Evolutionary conservation across 2,888 invertebrate genomes (phyloP).

Genomic region (Synergus laeviventris): DNA sequence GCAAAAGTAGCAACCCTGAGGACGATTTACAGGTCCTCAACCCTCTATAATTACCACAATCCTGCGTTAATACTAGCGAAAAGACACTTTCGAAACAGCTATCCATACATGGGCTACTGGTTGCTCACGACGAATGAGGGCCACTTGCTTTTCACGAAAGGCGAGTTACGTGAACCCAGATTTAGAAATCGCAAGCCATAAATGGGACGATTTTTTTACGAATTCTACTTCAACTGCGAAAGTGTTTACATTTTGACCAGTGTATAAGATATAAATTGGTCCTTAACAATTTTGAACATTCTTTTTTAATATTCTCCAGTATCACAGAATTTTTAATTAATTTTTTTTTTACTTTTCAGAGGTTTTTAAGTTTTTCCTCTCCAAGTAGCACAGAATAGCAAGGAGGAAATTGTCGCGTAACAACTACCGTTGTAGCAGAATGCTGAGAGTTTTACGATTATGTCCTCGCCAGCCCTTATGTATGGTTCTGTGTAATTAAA

Average conservation of each 20-base stretch:
- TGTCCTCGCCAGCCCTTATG: conserved; percentile 47
- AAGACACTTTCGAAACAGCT: conserved; percentile 52
- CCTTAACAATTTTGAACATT: too few species aligned
- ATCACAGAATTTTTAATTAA: not conserved
- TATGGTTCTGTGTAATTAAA: conserved; percentile 58
- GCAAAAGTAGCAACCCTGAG: conserved; percentile 13
- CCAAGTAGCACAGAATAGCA: not conserved
- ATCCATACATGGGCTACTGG: conserved; percentile 44
- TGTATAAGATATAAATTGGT: too few species aligned
- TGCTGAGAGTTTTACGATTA: conserved; percentile 60
- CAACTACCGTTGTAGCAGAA: conserved; percentile 40
- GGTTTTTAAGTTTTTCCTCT: too few species aligned
- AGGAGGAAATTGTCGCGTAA: conserved; percentile 41
- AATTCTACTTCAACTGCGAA: not conserved
- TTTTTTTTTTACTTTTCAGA: too few species aligned
- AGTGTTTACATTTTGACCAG: not conserved
- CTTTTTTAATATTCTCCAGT: too few species aligned
- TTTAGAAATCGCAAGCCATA: not conserved
- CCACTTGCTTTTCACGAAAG: conserved; percentile 49
- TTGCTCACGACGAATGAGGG: conserved; percentile 51
- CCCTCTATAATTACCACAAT: not conserved
- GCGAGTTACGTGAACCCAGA: not conserved
- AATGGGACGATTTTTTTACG: not conserved
- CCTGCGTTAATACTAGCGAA: conserved; percentile 48
- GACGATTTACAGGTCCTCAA: not conserved